Evolutionary conservation across 2,797 vertebrate species (phyloP), one percentile per base, ranked within the genome.

Genomic region (Typhlichthys eigenmanni): DNA sequence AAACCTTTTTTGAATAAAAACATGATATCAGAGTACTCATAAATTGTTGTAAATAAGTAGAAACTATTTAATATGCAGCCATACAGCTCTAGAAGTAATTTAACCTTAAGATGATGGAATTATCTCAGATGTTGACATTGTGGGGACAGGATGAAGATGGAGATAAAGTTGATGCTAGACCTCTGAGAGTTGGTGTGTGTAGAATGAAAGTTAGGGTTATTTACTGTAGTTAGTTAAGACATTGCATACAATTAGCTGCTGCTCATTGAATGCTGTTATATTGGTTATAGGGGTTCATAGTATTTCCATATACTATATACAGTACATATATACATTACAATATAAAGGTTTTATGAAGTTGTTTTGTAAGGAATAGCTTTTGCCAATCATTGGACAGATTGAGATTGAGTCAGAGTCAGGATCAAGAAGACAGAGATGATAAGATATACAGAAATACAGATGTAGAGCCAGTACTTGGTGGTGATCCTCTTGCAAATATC

Each of bases 361-460:
- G n/a, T n/a, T n/a, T n/a, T n/a, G n/a, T n/a, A n/a, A n/a, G n/a
- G n/a, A n/a, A n/a, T n/a, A n/a, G n/a, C n/a, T n/a, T 10, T 47
- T 10, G 45, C 49, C 49, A 46, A 16, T 24, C 14, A 13, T 53
- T 38, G 49, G 29, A 52, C 49, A 62, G 16, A 34, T 53, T 53
- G 60, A 53, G 60, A 12, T 61, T 61, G 29, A 61, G 48, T 11
- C 29, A 61, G 59, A 19, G 59, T 51, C 59, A 49, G 59, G 47
- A 61, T 61, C 47, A 61, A 47, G 29, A 52, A 16, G 29, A 61
- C 16, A 38, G 59, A 61, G 59, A 61, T 29, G 49, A 62, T 62
- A 50, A 53, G 32, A 24, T 24, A 24, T 24, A 24, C 24, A 24
- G 24, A 24, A 24, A 24, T 24, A 13, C n/a, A 62, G 38, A 62